Percentiles rank a stretch among this genome's conserved stretches.
Evolutionary conservation across 2,113 vertebrate species (phyloP).

Genomic region (Rynchops niger): DNA sequence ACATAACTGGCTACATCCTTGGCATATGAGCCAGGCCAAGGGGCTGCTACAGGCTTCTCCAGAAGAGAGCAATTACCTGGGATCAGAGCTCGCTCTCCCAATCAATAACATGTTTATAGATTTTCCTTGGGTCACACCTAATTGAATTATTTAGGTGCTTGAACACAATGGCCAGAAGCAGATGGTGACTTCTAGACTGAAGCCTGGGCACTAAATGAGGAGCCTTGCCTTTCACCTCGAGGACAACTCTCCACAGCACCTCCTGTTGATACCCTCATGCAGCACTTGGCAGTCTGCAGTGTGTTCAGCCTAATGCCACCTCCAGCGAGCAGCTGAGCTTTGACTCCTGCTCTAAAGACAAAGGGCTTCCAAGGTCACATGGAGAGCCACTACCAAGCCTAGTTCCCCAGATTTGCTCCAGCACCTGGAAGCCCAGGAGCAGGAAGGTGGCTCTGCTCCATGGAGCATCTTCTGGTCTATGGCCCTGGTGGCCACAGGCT

Average conservation of each 20-base stretch:
- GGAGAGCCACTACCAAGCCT: background rate
- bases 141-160: background rate
- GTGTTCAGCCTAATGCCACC: background rate
- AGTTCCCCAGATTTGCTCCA: background rate
- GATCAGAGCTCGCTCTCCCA: background rate
- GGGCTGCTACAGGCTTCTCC: background rate
- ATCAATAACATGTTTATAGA: background rate
- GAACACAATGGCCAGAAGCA: background rate
- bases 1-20: background rate
- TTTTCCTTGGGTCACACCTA: background rate
- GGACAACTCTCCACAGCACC: background rate
- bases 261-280: background rate
- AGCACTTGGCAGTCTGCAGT: background rate
- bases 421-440: background rate
- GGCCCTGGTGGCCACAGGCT: background rate
- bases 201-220: background rate
- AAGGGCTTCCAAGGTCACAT: background rate
- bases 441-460: background rate
- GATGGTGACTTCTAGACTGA: background rate
- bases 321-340: background rate
- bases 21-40: background rate
- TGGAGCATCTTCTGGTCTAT: background rate
- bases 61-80: background rate
- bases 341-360: background rate
- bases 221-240: background rate